A percentile compares a stretch with the other conserved stretches of the same genome.
These are phyloP conservation scores for Parotocinclus haroldoi DNA, from an alignment of 2,797 vertebrate genomes.

Conservation along the genomic window DNA sequence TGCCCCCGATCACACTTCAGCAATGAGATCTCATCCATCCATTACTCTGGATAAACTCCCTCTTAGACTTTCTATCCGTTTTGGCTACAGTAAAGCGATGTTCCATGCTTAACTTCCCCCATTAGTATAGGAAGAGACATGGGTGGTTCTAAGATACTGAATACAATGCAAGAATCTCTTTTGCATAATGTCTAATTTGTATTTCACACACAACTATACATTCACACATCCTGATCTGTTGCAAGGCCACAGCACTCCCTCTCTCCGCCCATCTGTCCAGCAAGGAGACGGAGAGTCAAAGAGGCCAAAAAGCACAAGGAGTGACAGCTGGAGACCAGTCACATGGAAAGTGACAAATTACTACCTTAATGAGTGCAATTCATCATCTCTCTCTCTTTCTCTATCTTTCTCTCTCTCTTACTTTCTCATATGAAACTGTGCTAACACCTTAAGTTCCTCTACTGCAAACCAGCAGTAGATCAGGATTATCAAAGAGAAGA, in stretches of 20 bases:
- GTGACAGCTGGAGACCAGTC: conserved; percentile 82
- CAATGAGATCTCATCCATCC: conserved; percentile 12
- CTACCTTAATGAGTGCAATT: conserved; percentile 81
- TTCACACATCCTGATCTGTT: conserved; percentile 24
- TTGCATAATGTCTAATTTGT: conserved; percentile 8
- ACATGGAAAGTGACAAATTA: conserved; percentile 84
- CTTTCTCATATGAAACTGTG: conserved; percentile 29
- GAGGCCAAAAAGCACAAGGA: conserved; percentile 65
- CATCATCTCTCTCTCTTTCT: conserved; percentile 72
- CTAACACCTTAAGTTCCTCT: conserved; percentile 33
- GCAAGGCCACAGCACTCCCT: conserved; percentile 52
- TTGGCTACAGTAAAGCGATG: not conserved
- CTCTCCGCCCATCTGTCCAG: conserved; percentile 74
- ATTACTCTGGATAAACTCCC: conserved; percentile 31
- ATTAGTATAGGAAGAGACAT: not conserved
- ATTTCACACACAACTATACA: too few species aligned
- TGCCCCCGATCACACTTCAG: conserved; percentile 27
- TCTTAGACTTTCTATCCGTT: conserved; percentile 14
- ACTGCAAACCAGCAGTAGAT: conserved; percentile 38
- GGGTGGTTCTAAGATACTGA: not conserved
- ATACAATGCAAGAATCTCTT: conserved; percentile 7
- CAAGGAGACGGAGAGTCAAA: conserved; percentile 64
- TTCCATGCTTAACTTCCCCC: conserved; percentile 22
- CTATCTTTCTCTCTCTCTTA: conserved; percentile 23
- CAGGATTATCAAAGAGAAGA: conserved; percentile 12